Conservation (phyloP, 1,140 invertebrate species). For the Diabrotica undecimpunctata region DNA sequence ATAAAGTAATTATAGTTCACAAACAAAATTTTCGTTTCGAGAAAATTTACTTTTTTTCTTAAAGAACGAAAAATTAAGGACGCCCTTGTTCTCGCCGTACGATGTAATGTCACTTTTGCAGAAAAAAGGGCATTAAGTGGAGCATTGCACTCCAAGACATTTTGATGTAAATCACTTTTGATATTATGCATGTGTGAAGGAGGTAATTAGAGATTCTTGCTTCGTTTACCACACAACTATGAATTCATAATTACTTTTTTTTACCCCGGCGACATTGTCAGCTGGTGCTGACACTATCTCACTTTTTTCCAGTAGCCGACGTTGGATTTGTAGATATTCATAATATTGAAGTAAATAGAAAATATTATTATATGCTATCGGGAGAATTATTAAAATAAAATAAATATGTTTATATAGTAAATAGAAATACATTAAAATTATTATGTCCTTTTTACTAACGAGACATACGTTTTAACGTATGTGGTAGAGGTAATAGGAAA, state of each 20-base stretch:
- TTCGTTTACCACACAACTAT: conserved; percentile 2
- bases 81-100: conserved; percentile 2
- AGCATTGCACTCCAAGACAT: conserved; percentile 16
- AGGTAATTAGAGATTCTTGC: conserved; percentile 2
- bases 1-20: too few species aligned
- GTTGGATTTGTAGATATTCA: too few species aligned
- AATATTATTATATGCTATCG: too few species aligned
- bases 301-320: not conserved
- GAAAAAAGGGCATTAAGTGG: conserved; percentile 18
- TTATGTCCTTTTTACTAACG: too few species aligned
- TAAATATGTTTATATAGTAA: too few species aligned
- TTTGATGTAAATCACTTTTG: conserved; percentile 15
- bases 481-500: too few species aligned
- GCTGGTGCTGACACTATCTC: not conserved
- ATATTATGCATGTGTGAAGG: conserved; percentile 16
- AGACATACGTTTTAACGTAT: too few species aligned
- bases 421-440: too few species aligned
- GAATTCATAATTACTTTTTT: conserved; percentile 1
- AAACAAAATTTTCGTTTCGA: too few species aligned
- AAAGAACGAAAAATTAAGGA: not conserved
- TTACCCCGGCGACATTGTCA: not conserved
- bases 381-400: too few species aligned
- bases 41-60: too few species aligned
- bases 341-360: too few species aligned
- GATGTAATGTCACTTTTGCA: conserved; percentile 18